Conservation (phyloP, 2,888 invertebrate genomes). For the Brachylomia viminalis region DNA sequence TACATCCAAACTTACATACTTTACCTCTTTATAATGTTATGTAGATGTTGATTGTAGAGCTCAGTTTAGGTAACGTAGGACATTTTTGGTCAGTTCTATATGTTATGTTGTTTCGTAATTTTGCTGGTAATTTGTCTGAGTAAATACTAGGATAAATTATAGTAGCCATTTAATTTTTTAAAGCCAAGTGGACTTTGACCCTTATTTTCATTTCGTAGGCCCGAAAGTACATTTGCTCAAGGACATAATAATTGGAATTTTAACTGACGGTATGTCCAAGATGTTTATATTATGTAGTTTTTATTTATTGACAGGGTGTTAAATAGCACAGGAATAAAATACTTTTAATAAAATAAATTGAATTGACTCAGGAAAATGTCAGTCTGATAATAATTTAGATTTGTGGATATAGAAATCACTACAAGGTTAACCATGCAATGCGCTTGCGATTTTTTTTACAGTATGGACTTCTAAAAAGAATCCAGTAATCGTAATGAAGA, state of each 20-base stretch:
- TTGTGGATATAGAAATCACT: not conserved
- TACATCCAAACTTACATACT: too few relatives aligned
- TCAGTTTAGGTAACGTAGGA: not conserved
- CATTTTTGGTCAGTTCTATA: not conserved
- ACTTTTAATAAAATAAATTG: not conserved
- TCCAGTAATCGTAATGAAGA: not conserved
- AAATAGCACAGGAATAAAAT: not conserved
- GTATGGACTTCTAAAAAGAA: not conserved
- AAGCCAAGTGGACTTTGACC: constrained; percentile 45
- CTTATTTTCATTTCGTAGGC: constrained; percentile 67
- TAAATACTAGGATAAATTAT: not conserved
- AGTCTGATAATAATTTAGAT: not conserved
- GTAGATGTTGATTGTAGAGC: not conserved
- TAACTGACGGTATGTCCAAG: constrained; percentile 52
- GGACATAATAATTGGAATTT: constrained; percentile 53
- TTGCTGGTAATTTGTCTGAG: too few relatives aligned
- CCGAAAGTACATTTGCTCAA: constrained; percentile 58
- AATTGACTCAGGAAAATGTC: not conserved
- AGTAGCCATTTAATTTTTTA: not conserved
- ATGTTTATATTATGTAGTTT: constrained; percentile 59
- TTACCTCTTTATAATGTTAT: not conserved
- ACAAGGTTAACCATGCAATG: not conserved
- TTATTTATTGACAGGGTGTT: not conserved
- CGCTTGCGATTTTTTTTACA: not conserved
- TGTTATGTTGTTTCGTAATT: too few relatives aligned